Evolutionary conservation across 1,140 invertebrate genomes (phyloP).

Genomic region (Drosophila burlai): DNA sequence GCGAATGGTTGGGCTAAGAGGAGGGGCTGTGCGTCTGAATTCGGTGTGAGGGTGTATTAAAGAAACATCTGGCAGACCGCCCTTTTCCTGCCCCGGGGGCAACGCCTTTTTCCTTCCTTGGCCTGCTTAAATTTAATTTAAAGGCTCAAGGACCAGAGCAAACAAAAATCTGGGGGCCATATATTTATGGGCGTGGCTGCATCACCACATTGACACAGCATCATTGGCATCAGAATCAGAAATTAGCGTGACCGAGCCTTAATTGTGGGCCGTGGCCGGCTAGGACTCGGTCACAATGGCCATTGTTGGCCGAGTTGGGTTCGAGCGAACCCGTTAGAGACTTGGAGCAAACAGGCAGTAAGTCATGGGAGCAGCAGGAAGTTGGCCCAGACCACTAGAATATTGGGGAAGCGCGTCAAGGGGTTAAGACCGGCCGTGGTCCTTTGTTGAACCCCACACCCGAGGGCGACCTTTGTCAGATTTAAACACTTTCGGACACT

Average conservation of each 20-base stretch:
- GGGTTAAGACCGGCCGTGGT: constrained; percentile 26
- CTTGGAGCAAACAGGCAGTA: constrained; percentile 65
- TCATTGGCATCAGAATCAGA: constrained; percentile 54
- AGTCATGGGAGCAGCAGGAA: constrained; percentile 48
- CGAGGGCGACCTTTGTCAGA: constrained; percentile 58
- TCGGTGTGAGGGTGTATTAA: constrained; percentile 58
- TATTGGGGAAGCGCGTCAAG: constrained; percentile 36
- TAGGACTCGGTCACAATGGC: not conserved
- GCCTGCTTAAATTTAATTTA: constrained; percentile 63
- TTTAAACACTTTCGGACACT: constrained; percentile 70
- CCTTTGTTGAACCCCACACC: constrained; percentile 18
- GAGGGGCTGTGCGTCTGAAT: not conserved
- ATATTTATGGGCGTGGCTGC: constrained; percentile 60
- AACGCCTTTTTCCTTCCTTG: constrained; percentile 49
- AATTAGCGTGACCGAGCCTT: constrained; percentile 69
- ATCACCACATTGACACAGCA: constrained; percentile 53
- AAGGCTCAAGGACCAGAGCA: constrained; percentile 45
- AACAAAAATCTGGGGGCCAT: constrained; percentile 38
- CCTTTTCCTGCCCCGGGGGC: constrained; percentile 20
- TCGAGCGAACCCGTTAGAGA: constrained; percentile 19
- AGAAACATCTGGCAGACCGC: constrained; percentile 69
- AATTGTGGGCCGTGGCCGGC: constrained; percentile 45
- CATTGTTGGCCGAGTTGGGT: constrained; percentile 50
- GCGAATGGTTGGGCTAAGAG: not conserved
- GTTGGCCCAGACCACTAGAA: constrained; percentile 41